Evolutionary conservation across 2,888 invertebrate genomes (phyloP), one percentile per base, ranked within the genome.

Genomic region (Phasia obesa): DNA sequence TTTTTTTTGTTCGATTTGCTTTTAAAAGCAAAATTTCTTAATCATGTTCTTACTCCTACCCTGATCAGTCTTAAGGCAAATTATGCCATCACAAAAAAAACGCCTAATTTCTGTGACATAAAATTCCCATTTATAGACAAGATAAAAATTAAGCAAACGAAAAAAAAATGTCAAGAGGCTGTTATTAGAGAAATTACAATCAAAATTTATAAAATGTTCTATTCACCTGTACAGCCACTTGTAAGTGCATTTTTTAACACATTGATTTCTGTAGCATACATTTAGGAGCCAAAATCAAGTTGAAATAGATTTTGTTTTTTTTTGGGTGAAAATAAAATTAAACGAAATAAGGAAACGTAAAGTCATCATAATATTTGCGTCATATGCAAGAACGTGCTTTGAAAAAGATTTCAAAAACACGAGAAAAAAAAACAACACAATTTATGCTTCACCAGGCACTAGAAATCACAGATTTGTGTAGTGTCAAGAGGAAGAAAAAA

Each of bases 401-500:
- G 13, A 44, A 74, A 59, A 57, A 25, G 60, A 69, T 73, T 74
- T 60, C 0, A 11, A 11, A 38, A 25, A 25, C 31, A 19, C 35
- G 15, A 42, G 38, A n/a, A n/a, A 38, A 19, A 62, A 25, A 21
- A 57, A 71, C 27, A 60, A 76, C 38, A 81, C 49, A 73, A 73
- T 70, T 78, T 83, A 70, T 75, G 65, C 79, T 76, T 79, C 75
- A 83, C 79, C 75, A 79, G 79, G 79, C 79, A 79, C 60, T 71
- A 79, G 71, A 78, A 76, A 53, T 74, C 35, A 74, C 23, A 69
- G 42, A 74, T 62, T 67, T 70, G n/a, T 80, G 15, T 44, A 44
- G 27, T 44, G 5, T 31, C 13, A 27, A n/a, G n/a, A n/a, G n/a
- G n/a, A n/a, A n/a, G n/a, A 47, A 27, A 51, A 1, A 25, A 35